Conservation (phyloP, 2,113 vertebrate genomes). For the Ciconia stormi region DNA sequence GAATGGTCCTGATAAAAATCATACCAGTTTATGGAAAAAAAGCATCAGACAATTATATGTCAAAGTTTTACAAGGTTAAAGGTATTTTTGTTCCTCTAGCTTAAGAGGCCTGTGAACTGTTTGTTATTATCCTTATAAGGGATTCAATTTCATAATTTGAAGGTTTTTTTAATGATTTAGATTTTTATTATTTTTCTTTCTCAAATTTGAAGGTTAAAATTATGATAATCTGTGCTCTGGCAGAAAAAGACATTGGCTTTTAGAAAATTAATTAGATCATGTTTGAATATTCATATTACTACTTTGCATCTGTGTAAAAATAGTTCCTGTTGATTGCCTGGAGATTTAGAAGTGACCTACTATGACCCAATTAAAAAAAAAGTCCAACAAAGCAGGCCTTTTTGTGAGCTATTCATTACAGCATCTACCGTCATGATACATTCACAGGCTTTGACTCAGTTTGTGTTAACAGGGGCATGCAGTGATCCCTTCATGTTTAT, state of each 20-base stretch:
- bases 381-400: background rate
- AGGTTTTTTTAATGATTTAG: background rate
- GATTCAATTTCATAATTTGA: background rate
- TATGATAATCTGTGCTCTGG: constrained; percentile 32
- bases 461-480: background rate
- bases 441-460: background rate
- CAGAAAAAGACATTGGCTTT: constrained; percentile 56
- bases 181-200: constrained; percentile 24
- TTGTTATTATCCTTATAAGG: background rate
- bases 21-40: background rate
- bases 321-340: constrained; percentile 57
- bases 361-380: constrained; percentile 43
- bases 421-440: background rate
- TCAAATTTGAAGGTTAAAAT: constrained; percentile 52
- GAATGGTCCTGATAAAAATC: background rate
- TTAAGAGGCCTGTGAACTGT: background rate
- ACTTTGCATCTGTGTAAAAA: constrained; percentile 60
- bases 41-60: background rate
- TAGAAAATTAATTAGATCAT: constrained; percentile 69
- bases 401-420: constrained; percentile 18
- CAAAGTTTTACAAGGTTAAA: background rate
- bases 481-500: background rate
- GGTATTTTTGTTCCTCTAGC: background rate
- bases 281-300: constrained; percentile 72
- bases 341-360: constrained; percentile 45